Conservation (phyloP, 1,140 invertebrate genomes). For the Araneus ventricosus region DNA sequence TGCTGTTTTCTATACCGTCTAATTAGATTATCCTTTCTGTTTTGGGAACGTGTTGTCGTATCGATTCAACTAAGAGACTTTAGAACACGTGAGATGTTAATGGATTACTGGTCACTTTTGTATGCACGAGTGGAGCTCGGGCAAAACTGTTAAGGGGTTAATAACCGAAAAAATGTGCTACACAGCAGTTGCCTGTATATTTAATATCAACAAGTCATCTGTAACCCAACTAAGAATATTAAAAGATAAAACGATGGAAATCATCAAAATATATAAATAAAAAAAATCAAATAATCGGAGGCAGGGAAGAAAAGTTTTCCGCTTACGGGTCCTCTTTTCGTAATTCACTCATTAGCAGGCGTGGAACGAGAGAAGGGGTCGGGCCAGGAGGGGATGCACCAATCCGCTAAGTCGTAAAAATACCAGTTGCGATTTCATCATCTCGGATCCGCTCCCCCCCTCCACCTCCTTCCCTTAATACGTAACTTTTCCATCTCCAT, state of each 20-base stretch:
- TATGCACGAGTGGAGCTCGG: no score
- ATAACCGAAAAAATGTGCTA: no score
- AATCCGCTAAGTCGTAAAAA: constrained; percentile 27
- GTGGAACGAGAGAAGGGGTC: not conserved
- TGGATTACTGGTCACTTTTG: no score
- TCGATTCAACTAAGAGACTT: no score
- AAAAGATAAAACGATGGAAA: not conserved
- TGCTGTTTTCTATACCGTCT: no score
- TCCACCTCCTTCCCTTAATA: not conserved
- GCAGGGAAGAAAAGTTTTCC: not conserved
- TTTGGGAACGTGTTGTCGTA: no score
- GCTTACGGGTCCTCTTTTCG: not conserved
- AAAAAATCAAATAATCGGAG: not conserved
- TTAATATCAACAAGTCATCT: no score
- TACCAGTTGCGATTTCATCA: constrained; percentile 22
- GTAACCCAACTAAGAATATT: no score
- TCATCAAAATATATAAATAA: not conserved
- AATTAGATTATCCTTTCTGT: no score
- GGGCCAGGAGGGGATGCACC: not conserved
- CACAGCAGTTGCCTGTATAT: no score
- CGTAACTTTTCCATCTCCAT: constrained; percentile 11
- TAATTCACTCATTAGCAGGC: not conserved
- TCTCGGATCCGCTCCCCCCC: not conserved
- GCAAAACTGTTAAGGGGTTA: no score
- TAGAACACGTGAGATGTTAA: no score